Conservation (phyloP, 1,140 invertebrate species). For the Drosophila suzukii region DNA sequence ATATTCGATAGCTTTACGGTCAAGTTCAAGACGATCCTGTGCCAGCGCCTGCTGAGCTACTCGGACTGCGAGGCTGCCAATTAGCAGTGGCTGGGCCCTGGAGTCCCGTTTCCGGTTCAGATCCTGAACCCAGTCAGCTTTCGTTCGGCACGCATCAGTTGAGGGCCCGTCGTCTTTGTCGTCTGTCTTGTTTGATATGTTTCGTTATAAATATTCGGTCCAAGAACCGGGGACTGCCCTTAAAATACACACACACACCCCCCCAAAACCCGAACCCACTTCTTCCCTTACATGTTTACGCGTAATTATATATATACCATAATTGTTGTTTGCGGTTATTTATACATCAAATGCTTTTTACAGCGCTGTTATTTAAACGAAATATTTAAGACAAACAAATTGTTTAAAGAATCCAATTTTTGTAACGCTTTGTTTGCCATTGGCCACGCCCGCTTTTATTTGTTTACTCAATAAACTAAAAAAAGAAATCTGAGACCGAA, state of each 20-base stretch:
- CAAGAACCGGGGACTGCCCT: conserved; percentile 27
- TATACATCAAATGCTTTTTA: conserved; percentile 76
- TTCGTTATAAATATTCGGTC: conserved; percentile 51
- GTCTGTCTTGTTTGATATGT: conserved; percentile 39
- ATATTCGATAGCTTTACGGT: conserved; percentile 82
- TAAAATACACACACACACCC: conserved; percentile 10
- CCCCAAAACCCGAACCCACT: conserved; percentile 2
- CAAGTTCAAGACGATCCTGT: conserved; percentile 82
- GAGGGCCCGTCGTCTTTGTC: conserved; percentile 36
- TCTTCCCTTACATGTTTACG: conserved; percentile 50
- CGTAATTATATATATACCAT: conserved; percentile 59
- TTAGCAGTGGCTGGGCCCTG: conserved; percentile 50
- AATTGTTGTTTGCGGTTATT: conserved; percentile 79
- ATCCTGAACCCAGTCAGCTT: conserved; percentile 20
- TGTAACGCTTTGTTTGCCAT: conserved; percentile 74
- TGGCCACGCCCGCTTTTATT: conserved; percentile 65
- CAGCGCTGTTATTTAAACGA: conserved; percentile 74
- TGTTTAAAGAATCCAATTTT: conserved; percentile 74
- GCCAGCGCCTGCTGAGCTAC: conserved; percentile 80
- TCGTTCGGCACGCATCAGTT: conserved; percentile 49
- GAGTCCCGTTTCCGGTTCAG: conserved; percentile 37
- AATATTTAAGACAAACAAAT: conserved; percentile 73
- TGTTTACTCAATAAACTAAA: conserved; percentile 71
- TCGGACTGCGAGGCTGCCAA: conserved; percentile 66
- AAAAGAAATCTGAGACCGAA: conserved; percentile 13